A percentile compares a stretch with the other conserved stretches of the same genome.
Conservation (phyloP, 2,888 invertebrate genomes). For the Monoplex corrugatus region DNA sequence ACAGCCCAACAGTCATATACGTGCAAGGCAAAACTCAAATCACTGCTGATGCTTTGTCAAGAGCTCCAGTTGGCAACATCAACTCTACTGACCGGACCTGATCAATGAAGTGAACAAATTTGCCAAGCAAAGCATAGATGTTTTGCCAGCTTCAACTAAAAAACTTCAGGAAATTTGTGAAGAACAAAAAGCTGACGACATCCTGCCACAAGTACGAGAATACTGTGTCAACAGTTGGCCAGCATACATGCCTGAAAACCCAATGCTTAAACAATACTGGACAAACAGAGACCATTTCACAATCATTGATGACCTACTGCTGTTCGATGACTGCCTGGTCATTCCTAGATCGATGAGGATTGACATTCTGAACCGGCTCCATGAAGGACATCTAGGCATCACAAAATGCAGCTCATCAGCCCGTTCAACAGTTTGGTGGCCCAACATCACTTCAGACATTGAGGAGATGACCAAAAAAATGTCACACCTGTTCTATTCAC, state of each 20-base stretch:
- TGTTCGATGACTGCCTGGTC: no score
- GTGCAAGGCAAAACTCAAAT: background rate
- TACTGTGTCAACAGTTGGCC: background rate
- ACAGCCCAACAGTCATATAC: background rate
- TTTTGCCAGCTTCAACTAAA: background rate
- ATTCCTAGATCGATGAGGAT: no score
- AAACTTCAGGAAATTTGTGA: conserved; percentile 12
- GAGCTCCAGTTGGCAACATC: conserved; percentile 25
- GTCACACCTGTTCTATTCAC: background rate
- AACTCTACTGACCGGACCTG: background rate
- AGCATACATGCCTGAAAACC: background rate
- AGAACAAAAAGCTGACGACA: conserved; percentile 26
- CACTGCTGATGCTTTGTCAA: background rate
- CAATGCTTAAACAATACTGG: conserved; percentile 3
- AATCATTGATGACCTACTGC: no score
- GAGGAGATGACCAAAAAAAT: background rate
- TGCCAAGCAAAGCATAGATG: background rate
- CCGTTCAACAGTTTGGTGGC: background rate
- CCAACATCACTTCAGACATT: background rate
- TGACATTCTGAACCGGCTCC: background rate
- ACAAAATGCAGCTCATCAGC: background rate
- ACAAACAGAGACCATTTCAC: background rate
- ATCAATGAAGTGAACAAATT: background rate
- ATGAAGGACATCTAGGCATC: conserved; percentile 6
- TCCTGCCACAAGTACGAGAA: background rate